phyloP scores from a whole-genome alignment of 2,888 invertebrate species.

The Oscheius myriophilus region DNA sequence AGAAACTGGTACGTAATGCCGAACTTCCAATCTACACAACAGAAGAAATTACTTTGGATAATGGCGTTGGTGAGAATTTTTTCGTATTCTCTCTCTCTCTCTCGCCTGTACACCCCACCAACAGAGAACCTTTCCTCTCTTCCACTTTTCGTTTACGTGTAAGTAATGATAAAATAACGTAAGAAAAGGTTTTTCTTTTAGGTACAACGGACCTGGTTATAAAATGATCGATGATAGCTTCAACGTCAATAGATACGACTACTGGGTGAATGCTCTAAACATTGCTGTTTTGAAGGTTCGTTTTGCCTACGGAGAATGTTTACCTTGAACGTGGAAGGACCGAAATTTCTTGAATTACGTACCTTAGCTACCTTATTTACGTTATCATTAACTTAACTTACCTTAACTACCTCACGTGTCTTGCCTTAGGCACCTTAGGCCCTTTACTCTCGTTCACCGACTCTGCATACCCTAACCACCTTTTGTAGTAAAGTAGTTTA shows the following conservation, averaged over 20 bases:
- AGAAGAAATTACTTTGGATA: constrained; percentile 88
- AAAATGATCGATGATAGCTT: constrained; percentile 90
- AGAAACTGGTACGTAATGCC: constrained; percentile 8
- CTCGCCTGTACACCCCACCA: constrained; percentile 5
- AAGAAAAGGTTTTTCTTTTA: too few relatives aligned
- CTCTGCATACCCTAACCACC: too few relatives aligned
- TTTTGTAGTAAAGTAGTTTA: too few relatives aligned
- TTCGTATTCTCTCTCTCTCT: neutral
- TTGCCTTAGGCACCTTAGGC: too few relatives aligned
- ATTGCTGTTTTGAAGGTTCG: constrained; percentile 62
- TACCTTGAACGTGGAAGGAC: too few relatives aligned
- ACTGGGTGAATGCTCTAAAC: constrained; percentile 86
- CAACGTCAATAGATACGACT: constrained; percentile 87
- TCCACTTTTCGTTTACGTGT: constrained; percentile 87
- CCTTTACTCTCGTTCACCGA: too few relatives aligned
- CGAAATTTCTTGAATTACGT: too few relatives aligned
- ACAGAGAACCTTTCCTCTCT: constrained; percentile 79
- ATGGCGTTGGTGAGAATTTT: constrained; percentile 78
- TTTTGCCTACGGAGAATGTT: too few relatives aligned
- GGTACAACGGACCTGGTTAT: constrained; percentile 89
- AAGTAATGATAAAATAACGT: too few relatives aligned
- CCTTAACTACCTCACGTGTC: too few relatives aligned
- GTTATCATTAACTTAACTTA: too few relatives aligned
- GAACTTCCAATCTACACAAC: constrained; percentile 84
- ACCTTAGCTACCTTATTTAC: too few relatives aligned